A percentile compares a stretch with the other conserved stretches of the same genome.
Evolutionary conservation across 2,113 vertebrate species (phyloP).

Genomic region (Piaya cayana): DNA sequence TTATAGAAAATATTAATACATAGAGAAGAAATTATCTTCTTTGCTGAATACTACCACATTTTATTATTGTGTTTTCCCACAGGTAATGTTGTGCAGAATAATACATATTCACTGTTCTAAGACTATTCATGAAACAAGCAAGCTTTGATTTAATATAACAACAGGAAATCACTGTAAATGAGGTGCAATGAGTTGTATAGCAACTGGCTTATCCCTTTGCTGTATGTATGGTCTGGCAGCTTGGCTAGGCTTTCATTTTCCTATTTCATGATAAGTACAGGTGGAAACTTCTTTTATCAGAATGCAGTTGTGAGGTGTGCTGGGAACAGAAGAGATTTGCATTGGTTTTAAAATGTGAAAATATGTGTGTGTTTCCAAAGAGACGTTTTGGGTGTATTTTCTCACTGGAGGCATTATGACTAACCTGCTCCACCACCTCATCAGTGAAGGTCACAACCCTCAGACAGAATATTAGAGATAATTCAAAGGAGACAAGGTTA

Average conservation of each 20-base stretch:
- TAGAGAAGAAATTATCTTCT: not conserved
- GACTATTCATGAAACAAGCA: not conserved
- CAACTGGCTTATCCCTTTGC: not conserved
- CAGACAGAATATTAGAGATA: not conserved
- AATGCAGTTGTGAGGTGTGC: not conserved
- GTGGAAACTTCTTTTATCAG: not conserved
- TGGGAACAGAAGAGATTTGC: not conserved
- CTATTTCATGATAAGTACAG: not conserved
- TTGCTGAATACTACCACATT: not conserved
- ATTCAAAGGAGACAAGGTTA: not conserved
- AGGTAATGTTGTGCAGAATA: not conserved
- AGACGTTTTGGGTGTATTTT: not conserved
- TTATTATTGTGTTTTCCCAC: not conserved
- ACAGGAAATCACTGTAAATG: not conserved
- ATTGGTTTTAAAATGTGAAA: not conserved
- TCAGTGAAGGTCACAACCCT: not conserved
- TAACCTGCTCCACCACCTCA: not conserved
- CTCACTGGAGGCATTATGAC: not conserved
- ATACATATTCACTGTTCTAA: not conserved
- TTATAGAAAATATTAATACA: not conserved
- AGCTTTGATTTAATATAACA: not conserved
- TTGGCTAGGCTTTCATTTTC: not conserved
- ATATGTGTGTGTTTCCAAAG: not conserved
- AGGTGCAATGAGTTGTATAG: not conserved
- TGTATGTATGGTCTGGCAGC: not conserved